Base-by-base conservation (phyloP, 1,140 invertebrate species). In the Aphaenogaster floridana region DNA sequence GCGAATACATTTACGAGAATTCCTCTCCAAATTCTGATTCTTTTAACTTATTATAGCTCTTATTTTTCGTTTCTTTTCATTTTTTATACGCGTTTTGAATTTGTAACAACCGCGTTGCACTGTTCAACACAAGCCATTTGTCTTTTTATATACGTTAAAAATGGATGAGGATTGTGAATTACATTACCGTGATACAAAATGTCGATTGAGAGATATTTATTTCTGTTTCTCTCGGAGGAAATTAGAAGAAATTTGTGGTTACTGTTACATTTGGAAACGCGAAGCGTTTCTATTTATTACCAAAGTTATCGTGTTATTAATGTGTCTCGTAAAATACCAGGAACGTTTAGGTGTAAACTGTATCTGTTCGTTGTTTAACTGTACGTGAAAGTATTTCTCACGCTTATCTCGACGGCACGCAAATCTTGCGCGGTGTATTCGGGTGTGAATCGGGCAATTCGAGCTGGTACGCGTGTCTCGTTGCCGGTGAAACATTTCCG, bases 401-500 rank as follows among this genome's bases (percentile, higher is more conserved):
- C 36, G 8, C 50, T 42, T 66, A 71, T 61, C 45, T 48, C 34
- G n/a, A 36, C 7, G 17, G 39, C 17, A 48, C 13, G 64, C n/a
- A 54, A 57, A 81, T 69, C 42, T 54, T 80, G n/a, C 21, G 9
- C 80, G 68, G 45, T 36, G 45, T 68, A 57, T 69, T 66, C n/a
- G 36, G 21, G 78, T 36, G 52, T 74, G n/a, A 74, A 84, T 61
- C 57, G 68, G 76, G n/a, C 42, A 84, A 28, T 84, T 59, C 11
- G 54, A 74, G 28, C 54, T 34, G 28, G 45, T 48, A 72, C 21
- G 39, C 50, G 59, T 28, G 63, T 80, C 77, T 80, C 48, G 77
- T 68, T 52, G 80, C 6, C 39, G 6, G 34, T 61, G 57, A 76
- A 84, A 76, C 54, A 84, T 63, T 84, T 39, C n/a, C 80, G 39